Base-by-base conservation (phyloP, 1,140 invertebrate species). In the Hirudo medicinalis region DNA sequence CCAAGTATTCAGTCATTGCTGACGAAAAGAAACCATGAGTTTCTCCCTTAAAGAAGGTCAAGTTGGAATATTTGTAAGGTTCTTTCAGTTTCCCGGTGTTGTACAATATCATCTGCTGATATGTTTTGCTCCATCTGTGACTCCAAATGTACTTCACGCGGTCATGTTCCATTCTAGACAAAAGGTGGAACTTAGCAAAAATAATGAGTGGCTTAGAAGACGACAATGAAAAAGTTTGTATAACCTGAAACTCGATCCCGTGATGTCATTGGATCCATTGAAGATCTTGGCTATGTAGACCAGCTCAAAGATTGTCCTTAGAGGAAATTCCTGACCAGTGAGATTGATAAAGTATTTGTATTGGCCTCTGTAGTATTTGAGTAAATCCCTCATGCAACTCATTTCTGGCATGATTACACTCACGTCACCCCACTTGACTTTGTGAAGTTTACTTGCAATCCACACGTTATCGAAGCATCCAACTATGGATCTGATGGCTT, bases 401-500 rank as follows among this genome's bases (percentile, higher is more conserved):
- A 79, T 69, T 55, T 78, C 78, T 0, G 78, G 75, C 54, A 76
- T 60, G 3, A 79, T 71, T 1, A 76, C 74, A 25, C 70, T 72
- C 25, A 73, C 67, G 43, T 74, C 71, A 19, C 72, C 76, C 72
- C 75, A 79, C 20, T 75, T 29, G 19, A 79, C 72, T 19, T 75
- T 72, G 53, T 75, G 72, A 0, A 70, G 66, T 20, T 76, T 75
- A 17, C 76, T 77, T 19, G 76, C 73, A 15, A 80, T 74, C 69
- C 78, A 78, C n/a, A 80, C 76, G 73, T 80, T 80, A 8, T 75
- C 55, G 54, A 80, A 79, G 71, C 79, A 80, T 1, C 60, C 32
- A 4, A 74, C 75, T 43, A 80, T 75, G 13, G 70, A 69, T 11
- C 54, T 6, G 19, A 79, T 71, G 0, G 76, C 73, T 29, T 73